Percentiles rank a stretch among this genome's conserved stretches.
These are phyloP conservation scores for Clinocottus analis DNA, from an alignment of 2,113 vertebrate species.

Conservation along the genomic window DNA sequence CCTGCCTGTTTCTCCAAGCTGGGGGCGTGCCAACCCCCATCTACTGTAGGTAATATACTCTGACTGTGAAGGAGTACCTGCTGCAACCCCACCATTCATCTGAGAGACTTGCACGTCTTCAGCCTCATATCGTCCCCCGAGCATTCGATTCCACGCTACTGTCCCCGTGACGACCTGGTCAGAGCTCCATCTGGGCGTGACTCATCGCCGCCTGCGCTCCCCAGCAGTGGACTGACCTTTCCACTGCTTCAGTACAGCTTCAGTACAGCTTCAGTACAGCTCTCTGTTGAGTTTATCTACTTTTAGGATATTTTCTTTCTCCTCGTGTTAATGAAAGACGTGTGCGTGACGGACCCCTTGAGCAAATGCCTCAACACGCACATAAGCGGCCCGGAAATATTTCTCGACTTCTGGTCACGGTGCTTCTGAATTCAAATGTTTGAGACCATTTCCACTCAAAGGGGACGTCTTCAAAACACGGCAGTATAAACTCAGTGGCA, in stretches of 20 bases:
- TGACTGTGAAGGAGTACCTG: background rate
- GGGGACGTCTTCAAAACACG: background rate
- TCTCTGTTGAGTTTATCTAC: background rate
- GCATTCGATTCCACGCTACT: background rate
- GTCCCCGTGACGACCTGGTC: slow-evolving; percentile 46
- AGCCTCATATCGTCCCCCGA: background rate
- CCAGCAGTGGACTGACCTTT: slow-evolving; percentile 52
- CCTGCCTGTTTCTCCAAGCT: no score
- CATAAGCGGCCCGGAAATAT: background rate
- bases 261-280: no score
- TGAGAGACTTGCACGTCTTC: slow-evolving; percentile 5
- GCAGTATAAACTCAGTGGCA: background rate
- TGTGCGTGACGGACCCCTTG: background rate
- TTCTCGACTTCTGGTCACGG: background rate
- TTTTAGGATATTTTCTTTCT: background rate
- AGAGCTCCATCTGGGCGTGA: slow-evolving; percentile 64
- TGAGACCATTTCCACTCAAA: background rate
- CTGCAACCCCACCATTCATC: slow-evolving; percentile 4
- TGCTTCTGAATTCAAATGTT: background rate
- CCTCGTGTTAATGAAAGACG: background rate
- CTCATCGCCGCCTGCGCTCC: slow-evolving; percentile 58
- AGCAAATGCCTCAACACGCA: background rate
- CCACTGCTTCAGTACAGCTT: slow-evolving; percentile 17
- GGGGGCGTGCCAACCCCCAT: no score
- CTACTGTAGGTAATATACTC: no score